phyloP scores from a whole-genome alignment of 2,113 vertebrate genomes.

The Podiceps cristatus region DNA sequence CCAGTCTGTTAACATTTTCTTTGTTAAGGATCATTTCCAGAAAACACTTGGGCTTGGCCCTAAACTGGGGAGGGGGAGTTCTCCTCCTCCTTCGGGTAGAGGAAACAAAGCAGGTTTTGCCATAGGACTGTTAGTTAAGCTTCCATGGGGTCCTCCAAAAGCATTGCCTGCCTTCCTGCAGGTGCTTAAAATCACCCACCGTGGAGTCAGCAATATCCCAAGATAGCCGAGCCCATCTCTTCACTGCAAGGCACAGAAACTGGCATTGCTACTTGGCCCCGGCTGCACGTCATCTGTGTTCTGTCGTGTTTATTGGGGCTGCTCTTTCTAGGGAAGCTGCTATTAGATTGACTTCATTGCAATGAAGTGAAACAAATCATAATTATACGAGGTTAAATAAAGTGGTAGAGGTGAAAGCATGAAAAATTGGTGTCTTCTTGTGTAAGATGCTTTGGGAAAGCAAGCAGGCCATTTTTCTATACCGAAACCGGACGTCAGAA shows the following conservation, averaged over 20 bases:
- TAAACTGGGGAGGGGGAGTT: neutral
- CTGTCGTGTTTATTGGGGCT: neutral
- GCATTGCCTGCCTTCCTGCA: neutral
- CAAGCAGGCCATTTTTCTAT: neutral
- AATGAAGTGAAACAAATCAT: neutral
- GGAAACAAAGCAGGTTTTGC: neutral
- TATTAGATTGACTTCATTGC: neutral
- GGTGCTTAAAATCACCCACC: neutral
- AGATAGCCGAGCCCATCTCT: neutral
- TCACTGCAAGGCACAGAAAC: neutral
- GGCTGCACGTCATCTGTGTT: neutral
- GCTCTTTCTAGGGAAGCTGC: neutral
- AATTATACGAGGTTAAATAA: neutral
- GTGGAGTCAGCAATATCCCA: neutral
- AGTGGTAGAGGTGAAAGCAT: neutral
- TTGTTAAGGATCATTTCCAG: neutral
- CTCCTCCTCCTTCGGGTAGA: neutral
- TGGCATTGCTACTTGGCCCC: accelerated
- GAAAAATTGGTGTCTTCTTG: neutral
- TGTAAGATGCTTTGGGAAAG: neutral
- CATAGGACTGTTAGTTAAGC: neutral
- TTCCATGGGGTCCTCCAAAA: neutral
- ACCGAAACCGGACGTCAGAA: neutral
- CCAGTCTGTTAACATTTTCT: neutral
- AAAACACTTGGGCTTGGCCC: neutral